These are phyloP conservation scores for Alentia gelatinosa DNA, from an alignment of 2,888 invertebrate species.

Conservation along the genomic window DNA sequence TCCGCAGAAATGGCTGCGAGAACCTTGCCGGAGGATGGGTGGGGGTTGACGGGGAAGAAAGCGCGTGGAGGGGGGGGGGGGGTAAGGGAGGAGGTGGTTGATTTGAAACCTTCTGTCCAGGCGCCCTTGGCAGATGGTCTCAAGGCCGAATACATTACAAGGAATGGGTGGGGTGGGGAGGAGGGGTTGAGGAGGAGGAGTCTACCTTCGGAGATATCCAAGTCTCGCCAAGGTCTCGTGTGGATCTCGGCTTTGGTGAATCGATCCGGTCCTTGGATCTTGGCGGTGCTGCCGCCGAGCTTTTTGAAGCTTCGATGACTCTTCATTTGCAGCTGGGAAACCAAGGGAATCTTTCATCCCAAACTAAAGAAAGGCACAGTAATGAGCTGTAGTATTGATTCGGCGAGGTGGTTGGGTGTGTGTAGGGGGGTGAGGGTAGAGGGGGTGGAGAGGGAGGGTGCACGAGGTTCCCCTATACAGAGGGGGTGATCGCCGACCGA, in stretches of 20 bases:
- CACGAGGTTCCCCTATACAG: background rate
- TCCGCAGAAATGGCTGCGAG: no score
- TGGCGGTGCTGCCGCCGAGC: slow-evolving; percentile 3
- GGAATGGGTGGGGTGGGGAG: background rate
- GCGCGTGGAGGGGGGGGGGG: background rate
- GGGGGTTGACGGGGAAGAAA: background rate
- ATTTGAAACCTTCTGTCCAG: background rate
- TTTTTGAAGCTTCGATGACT: slow-evolving; percentile 40
- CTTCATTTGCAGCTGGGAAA: slow-evolving; percentile 35
- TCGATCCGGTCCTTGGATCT: slow-evolving; percentile 27
- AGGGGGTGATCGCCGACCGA: background rate
- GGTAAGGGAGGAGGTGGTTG: background rate
- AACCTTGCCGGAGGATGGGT: background rate
- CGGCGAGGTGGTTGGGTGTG: background rate
- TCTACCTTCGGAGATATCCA: background rate
- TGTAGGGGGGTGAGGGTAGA: background rate
- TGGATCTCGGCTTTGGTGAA: background rate
- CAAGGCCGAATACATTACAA: slow-evolving; percentile 28
- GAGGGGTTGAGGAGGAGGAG: background rate
- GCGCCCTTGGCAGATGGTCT: background rate
- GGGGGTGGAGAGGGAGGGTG: background rate
- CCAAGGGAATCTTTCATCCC: slow-evolving; percentile 43
- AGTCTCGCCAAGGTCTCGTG: no score
- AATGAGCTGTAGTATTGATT: slow-evolving; percentile 43
- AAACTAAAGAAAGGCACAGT: slow-evolving; percentile 11